Evolutionary conservation across 1,140 invertebrate genomes (phyloP).

Genomic region (Anthonomus grandis): DNA sequence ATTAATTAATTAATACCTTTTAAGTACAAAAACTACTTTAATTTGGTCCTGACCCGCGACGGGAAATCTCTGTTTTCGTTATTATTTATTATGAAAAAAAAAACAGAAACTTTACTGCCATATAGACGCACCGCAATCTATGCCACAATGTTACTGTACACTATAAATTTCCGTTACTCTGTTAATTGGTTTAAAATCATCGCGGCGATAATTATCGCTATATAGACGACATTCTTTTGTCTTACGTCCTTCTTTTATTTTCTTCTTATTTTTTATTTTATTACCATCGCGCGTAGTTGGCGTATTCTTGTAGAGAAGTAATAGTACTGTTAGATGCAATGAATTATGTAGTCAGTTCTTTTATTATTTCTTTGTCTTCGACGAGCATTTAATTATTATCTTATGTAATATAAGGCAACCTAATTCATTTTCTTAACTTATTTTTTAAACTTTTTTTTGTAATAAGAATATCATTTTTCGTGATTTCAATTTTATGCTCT

Average conservation of each 20-base stretch:
- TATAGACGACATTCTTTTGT: background rate
- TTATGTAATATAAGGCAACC: no score
- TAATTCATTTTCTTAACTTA: no score
- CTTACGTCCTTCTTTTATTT: background rate
- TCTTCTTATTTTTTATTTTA: background rate
- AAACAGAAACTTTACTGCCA: no score
- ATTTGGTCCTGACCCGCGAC: no score
- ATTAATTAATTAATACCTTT: no score
- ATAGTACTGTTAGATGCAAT: background rate
- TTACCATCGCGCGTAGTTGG: background rate
- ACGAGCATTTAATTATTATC: background rate
- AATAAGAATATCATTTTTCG: no score
- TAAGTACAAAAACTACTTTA: no score
- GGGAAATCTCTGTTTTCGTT: no score
- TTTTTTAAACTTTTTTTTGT: no score
- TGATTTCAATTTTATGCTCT: no score
- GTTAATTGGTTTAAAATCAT: constrained; percentile 10
- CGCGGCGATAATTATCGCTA: background rate
- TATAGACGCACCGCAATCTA: no score
- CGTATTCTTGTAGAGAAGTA: background rate
- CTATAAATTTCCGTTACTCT: constrained; percentile 1
- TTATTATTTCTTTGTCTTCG: background rate
- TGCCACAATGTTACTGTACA: constrained; percentile 2
- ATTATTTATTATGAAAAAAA: no score
- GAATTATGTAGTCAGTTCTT: background rate